Evolutionary conservation across 2,797 vertebrate genomes (phyloP).

Genomic region (Alcedo atthis): DNA sequence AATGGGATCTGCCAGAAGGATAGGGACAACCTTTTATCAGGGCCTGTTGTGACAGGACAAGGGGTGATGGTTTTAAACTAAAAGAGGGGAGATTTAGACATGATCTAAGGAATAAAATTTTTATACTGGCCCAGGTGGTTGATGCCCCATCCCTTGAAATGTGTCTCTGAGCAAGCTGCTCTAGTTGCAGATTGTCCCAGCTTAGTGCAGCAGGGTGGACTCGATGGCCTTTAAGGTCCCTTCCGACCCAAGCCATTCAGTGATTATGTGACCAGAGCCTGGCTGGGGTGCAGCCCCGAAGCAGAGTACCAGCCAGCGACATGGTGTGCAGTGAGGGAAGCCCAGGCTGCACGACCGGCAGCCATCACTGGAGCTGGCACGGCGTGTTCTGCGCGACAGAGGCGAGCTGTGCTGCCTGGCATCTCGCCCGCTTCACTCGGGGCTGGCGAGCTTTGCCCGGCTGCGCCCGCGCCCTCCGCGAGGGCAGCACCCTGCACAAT

Average conservation of each 20-base stretch:
- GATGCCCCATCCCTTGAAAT: too few species aligned
- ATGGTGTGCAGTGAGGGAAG: rapidly evolving
- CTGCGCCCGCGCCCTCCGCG: not conserved
- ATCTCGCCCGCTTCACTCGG: too few species aligned
- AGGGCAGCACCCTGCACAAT: rapidly evolving
- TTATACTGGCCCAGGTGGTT: not conserved
- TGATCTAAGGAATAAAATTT: not conserved
- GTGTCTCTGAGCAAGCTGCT: too few species aligned
- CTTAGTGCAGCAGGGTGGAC: not conserved
- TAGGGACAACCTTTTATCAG: not conserved
- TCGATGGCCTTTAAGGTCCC: not conserved
- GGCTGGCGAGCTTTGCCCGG: not conserved
- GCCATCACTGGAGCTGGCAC: not conserved
- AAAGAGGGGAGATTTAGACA: not conserved
- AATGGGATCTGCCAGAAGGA: not conserved
- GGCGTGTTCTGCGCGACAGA: rapidly evolving
- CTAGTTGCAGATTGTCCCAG: not conserved
- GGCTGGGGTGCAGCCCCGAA: too few species aligned
- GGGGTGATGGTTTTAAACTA: not conserved
- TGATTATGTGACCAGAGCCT: not conserved
- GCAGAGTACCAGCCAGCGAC: rapidly evolving
- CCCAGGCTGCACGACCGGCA: not conserved
- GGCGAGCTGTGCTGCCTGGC: not conserved
- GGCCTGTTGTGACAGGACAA: not conserved
- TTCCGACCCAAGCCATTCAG: not conserved